Evolutionary conservation across 1,140 invertebrate species (phyloP), one percentile per base, ranked within the genome.

Genomic region (Meloidogyne floridensis): DNA sequence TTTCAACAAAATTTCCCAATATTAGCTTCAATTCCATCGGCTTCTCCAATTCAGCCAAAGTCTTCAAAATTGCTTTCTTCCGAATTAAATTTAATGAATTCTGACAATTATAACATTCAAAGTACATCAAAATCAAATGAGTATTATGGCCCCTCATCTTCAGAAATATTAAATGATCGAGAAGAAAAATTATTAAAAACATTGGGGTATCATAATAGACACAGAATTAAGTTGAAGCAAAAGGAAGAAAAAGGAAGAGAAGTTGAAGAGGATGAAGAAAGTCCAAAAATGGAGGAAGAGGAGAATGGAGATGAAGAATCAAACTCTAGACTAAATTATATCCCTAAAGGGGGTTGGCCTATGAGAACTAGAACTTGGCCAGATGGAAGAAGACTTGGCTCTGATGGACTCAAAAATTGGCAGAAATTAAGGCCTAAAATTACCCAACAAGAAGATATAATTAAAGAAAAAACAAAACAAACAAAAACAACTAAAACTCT

Each of bases 331-430:
- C 75, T 56, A 43, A 20, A n/a, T 69, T 79, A 79, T 71, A 72
- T 71, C 6, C 77, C 77, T 18, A 69, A 51, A 20, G 77, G 77
- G 15, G 77, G 77, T 13, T 79, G 77, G 77, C 77, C 77, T 20
- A 53, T 71, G 43, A 69, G 77, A 7, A 79, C 77, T 3, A 20
- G 77, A 20, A 79, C 77, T 20, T 79, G 65, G 65, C 77, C 77
- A 10, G 77, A 79, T 18, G 77, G 77, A 0, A 54, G 77, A 13
- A 69, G 77, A 42, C 43, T 79, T 13, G 77, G 77, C 2, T 53
- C 65, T 43, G 77, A 79, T 72, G 77, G 77, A 4, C 43, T 79
- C 11, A 69, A 71, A 18, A 79, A 79, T 13, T 79, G 77, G 77
- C 77, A 79, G 20, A 65, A 47, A 18, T 47, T 79, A 53, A 72